Percentiles rank a stretch among this genome's conserved stretches.
Conservation (phyloP, 2,888 invertebrate species). For the Ophion ellenae region DNA sequence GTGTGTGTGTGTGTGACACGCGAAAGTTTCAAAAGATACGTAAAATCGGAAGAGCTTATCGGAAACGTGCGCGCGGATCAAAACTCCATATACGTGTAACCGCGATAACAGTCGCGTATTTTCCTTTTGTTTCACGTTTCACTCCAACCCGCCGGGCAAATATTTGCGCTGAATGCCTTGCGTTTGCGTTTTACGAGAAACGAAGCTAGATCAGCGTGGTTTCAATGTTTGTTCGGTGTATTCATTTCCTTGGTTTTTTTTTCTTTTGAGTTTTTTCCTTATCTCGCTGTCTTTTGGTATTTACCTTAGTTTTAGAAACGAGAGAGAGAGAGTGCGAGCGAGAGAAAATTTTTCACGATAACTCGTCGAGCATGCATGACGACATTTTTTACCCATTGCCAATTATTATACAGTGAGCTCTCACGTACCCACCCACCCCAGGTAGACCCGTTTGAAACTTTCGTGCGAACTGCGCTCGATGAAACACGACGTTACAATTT, state of each 20-base stretch:
- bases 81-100: not conserved
- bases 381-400: not conserved
- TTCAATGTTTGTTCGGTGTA: constrained; percentile 48
- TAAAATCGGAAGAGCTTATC: constrained; percentile 8
- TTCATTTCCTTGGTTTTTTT: constrained; percentile 8
- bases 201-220: constrained; percentile 20
- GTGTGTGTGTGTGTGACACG: not conserved
- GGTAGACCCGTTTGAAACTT: constrained; percentile 4
- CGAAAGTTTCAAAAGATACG: not conserved
- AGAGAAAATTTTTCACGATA: constrained; percentile 48
- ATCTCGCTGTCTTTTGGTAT: constrained; percentile 4
- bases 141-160: constrained; percentile 15
- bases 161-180: constrained; percentile 28
- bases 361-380: constrained; percentile 38
- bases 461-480: not conserved
- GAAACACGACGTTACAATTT: not conserved
- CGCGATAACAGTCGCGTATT: not conserved
- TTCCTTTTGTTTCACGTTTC: constrained; percentile 30
- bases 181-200: not conserved
- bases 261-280: not conserved
- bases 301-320: constrained; percentile 12
- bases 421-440: not conserved
- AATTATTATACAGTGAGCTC: not conserved
- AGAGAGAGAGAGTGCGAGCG: not conserved
- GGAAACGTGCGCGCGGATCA: constrained; percentile 3